Percentiles rank a stretch among this genome's conserved stretches.
phyloP scores from a whole-genome alignment of 2,113 vertebrate genomes.

The Nasalis larvatus region DNA sequence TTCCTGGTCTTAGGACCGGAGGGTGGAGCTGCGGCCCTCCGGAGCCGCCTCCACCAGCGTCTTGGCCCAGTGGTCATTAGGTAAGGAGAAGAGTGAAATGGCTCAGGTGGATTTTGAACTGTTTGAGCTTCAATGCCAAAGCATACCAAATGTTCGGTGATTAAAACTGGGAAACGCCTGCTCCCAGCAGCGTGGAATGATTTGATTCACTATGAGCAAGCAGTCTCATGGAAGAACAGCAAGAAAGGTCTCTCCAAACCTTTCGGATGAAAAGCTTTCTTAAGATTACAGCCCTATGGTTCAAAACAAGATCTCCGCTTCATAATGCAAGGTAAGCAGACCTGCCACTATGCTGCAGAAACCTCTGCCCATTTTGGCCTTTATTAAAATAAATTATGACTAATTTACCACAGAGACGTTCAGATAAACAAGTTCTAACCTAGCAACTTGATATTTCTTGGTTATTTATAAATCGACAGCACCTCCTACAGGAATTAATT shows the following conservation, averaged over 20 bases:
- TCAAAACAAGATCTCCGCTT: constrained; percentile 5
- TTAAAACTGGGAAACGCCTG: background rate
- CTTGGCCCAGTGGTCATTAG: background rate
- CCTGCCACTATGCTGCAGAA: background rate
- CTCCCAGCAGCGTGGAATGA: background rate
- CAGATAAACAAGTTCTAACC: constrained; percentile 57
- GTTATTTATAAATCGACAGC: constrained; percentile 83
- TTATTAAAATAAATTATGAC: constrained; percentile 46
- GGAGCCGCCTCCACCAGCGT: background rate
- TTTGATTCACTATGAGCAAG: background rate
- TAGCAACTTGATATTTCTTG: background rate
- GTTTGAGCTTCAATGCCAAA: background rate
- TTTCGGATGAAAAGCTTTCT: constrained; percentile 27
- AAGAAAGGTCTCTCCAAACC: constrained; percentile 20
- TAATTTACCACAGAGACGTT: constrained; percentile 20
- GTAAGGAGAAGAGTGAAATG: background rate
- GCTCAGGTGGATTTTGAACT: background rate
- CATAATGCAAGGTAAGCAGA: constrained; percentile 41
- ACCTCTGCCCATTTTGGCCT: background rate
- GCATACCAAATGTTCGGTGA: background rate
- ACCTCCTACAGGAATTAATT: constrained; percentile 84
- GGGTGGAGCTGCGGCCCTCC: background rate
- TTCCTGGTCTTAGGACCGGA: background rate
- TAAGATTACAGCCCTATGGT: background rate
- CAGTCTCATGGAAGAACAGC: background rate